A percentile compares a stretch with the other conserved stretches of the same genome.
Conservation (phyloP, 2,797 vertebrate species). For the Tympanoctomys barrerae region DNA sequence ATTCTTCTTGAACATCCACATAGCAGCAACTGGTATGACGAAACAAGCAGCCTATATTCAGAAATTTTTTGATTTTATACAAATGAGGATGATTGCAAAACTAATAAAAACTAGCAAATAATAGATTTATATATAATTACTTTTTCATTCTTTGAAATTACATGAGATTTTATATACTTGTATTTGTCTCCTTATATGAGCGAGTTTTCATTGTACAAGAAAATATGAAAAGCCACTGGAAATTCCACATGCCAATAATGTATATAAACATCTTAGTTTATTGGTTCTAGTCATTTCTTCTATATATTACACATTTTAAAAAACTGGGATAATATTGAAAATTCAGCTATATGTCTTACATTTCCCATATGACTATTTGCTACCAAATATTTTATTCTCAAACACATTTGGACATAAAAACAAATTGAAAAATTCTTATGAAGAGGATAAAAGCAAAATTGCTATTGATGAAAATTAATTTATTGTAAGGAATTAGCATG, state of each 20-base stretch:
- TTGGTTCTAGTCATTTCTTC: constrained; percentile 25
- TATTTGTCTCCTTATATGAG: background rate
- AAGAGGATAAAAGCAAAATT: background rate
- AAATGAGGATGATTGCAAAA: constrained; percentile 40
- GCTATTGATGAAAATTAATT: constrained; percentile 15
- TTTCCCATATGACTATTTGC: constrained; percentile 15
- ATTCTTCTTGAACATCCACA: too few relatives aligned
- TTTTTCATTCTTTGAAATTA: constrained; percentile 9
- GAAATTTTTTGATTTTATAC: constrained; percentile 7
- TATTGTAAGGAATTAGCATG: background rate
- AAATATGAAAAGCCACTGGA: constrained; percentile 9
- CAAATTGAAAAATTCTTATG: background rate
- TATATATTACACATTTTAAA: background rate
- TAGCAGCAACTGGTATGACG: too few relatives aligned
- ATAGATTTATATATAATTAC: background rate
- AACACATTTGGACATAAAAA: background rate
- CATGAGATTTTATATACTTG: background rate
- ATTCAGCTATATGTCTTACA: background rate
- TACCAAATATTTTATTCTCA: constrained; percentile 7
- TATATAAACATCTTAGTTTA: background rate
- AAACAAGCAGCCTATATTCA: too few relatives aligned
- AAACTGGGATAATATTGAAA: constrained; percentile 1
- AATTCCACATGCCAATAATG: background rate
- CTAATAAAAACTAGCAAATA: constrained; percentile 25
- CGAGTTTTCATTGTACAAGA: background rate